Evolutionary conservation across 2,888 invertebrate species (phyloP), one percentile per base, ranked within the genome.

Genomic region (Aphodius sticticus): DNA sequence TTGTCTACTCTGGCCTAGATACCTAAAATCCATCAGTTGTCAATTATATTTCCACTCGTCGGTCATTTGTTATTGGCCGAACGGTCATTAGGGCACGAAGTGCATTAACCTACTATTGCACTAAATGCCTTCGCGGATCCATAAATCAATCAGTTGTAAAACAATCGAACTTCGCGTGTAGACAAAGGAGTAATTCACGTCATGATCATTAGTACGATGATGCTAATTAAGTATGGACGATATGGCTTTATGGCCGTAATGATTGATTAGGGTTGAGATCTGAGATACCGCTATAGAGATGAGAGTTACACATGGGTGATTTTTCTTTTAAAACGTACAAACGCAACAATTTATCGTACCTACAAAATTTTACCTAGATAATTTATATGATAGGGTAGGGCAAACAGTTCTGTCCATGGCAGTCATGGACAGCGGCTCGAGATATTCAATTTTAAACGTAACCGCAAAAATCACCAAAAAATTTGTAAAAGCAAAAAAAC

Each of bases 101-200:
- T 26, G 26, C 26, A 26, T 26, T 26, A 26, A 26, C 53, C 53
- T 53, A 53, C 53, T 53, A 53, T 53, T 53, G 12, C 53, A 53
- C 7, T 53, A 53, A 53, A 53, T 7, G 53, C 53, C 53, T 7
- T 53, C 53, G 53, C 53, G 53, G 53, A 53, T 53, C 53, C 53
- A 53, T 53, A 53, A 53, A 53, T 53, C 53, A 53, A 53, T 53
- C 53, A 53, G 53, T 53, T 53, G 53, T 53, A 53, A 53, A 53
- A 53, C 53, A 53, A 53, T 53, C 53, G 53, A 53, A 53, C 9
- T 53, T 53, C 12, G 12, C 12, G 53, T 53, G 7, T 7, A 53
- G 53, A 53, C 53, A 53, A 53, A 53, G 53, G 12, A 53, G 53
- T 53, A 53, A 53, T 53, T 9, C 53, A 53, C 53, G 53, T 53